Conservation (phyloP, 2,888 invertebrate species). For the Coecobrya sp. region DNA sequence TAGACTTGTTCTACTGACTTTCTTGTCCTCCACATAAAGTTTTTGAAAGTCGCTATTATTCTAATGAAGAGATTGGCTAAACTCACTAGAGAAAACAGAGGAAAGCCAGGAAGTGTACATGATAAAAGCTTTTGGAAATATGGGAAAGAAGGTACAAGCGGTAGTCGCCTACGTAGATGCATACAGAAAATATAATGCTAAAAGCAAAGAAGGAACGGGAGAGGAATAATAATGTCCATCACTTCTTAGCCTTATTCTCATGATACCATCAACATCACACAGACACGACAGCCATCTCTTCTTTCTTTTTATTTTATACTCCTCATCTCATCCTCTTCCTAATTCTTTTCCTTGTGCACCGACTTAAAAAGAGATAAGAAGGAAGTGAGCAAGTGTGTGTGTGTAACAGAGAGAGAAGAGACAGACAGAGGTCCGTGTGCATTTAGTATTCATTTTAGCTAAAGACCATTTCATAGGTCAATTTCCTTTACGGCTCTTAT, state of each 20-base stretch:
- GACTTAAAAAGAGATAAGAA: not conserved
- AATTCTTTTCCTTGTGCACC: slow-evolving; percentile 15
- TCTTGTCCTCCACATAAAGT: not conserved
- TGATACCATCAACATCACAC: slow-evolving; percentile 46
- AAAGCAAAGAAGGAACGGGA: slow-evolving; percentile 2
- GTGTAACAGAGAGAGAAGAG: not conserved
- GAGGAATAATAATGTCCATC: slow-evolving; percentile 44
- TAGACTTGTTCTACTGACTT: too few relatives aligned
- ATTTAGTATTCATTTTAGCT: slow-evolving; percentile 78
- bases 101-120: not conserved
- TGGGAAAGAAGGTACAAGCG: not conserved
- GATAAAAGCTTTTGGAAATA: slow-evolving; percentile 26
- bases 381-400: not conserved
- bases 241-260: slow-evolving; percentile 26
- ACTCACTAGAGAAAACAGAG: not conserved
- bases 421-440: slow-evolving; percentile 9
- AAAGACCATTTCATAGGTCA: slow-evolving; percentile 77
- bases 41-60: slow-evolving; percentile 1
- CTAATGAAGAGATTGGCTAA: slow-evolving; percentile 29
- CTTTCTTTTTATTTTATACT: slow-evolving; percentile 36
- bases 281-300: slow-evolving; percentile 18
- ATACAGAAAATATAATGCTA: slow-evolving; percentile 7
- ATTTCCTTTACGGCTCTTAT: slow-evolving; percentile 68
- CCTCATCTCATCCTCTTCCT: slow-evolving; percentile 1
- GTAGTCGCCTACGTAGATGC: not conserved